Evolutionary conservation across 2,797 vertebrate species (phyloP).

Genomic region (Melanotaenia pygmaea): DNA sequence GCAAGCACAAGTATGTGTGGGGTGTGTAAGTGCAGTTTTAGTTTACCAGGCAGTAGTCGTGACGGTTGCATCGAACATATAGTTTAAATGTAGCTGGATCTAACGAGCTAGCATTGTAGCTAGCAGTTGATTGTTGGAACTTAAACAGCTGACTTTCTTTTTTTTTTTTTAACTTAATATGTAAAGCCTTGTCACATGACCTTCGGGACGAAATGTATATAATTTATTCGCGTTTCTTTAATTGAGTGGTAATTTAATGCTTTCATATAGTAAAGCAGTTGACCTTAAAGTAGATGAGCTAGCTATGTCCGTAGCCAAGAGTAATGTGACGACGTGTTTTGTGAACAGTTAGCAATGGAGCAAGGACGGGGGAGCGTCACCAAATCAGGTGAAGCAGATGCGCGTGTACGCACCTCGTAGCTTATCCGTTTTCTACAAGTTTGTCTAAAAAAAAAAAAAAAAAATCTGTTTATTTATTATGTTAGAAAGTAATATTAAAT

Average conservation of each 20-base stretch:
- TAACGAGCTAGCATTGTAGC: conserved; percentile 52
- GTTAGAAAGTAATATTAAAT: not conserved
- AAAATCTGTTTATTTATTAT: rapidly evolving
- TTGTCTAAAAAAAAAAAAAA: not conserved
- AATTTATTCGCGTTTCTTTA: not conserved
- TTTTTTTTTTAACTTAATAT: conserved; percentile 10
- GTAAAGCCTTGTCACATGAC: not conserved
- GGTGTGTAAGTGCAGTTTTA: not conserved
- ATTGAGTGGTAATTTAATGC: too few relatives aligned
- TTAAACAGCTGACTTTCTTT: conserved; percentile 35
- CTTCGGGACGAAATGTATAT: rapidly evolving
- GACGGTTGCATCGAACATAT: not conserved
- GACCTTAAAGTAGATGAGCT: conserved; percentile 50
- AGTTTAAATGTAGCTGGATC: conserved; percentile 9
- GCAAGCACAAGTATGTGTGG: conserved; percentile 30
- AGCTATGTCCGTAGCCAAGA: conserved; percentile 46
- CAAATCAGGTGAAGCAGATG: conserved; percentile 65
- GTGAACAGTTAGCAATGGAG: conserved; percentile 75
- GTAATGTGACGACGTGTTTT: conserved; percentile 74
- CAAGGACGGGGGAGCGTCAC: conserved; percentile 71
- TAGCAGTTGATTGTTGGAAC: conserved; percentile 33
- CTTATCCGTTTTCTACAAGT: not conserved
- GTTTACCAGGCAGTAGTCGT: not conserved
- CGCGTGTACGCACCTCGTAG: conserved; percentile 16
- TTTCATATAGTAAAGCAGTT: not conserved